phyloP scores from a whole-genome alignment of 2,888 invertebrate species.

The Pristionchus exspectatus region DNA sequence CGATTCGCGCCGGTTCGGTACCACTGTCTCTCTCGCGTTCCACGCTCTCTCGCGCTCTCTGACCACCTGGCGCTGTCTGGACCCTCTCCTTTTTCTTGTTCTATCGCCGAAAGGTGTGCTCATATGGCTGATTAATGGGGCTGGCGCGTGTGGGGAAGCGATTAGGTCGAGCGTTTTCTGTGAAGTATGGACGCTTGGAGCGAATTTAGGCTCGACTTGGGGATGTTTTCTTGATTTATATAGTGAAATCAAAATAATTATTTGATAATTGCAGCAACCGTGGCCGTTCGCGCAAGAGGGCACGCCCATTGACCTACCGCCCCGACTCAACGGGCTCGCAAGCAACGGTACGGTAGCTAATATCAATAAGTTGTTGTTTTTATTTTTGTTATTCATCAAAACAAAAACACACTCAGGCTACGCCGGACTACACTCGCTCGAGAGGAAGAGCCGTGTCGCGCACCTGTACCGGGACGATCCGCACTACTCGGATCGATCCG shows the following conservation, averaged over 20 bases:
- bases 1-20: background rate
- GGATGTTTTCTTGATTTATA: background rate
- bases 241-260: background rate
- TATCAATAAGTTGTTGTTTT: background rate
- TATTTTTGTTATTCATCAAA: background rate
- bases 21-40: background rate
- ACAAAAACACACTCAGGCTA: slow-evolving; percentile 27
- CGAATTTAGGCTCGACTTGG: background rate
- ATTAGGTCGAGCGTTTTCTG: background rate
- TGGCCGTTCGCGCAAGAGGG: slow-evolving; percentile 52
- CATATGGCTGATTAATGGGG: slow-evolving; percentile 24
- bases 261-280: slow-evolving; percentile 17
- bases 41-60: slow-evolving; percentile 27
- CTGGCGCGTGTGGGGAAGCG: background rate
- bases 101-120: background rate
- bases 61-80: background rate
- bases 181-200: background rate
- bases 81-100: background rate
- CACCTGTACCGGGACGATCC: slow-evolving; percentile 46
- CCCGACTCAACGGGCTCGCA: slow-evolving; percentile 12
- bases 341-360: slow-evolving; percentile 28
- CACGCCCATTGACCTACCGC: slow-evolving; percentile 49
- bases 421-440: slow-evolving; percentile 51
- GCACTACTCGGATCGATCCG: slow-evolving; percentile 33
- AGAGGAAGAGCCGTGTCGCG: slow-evolving; percentile 47